A percentile compares a stretch with the other conserved stretches of the same genome.
These are phyloP conservation scores for Vidua macroura DNA, from an alignment of 2,113 vertebrate genomes.

Conservation along the genomic window DNA sequence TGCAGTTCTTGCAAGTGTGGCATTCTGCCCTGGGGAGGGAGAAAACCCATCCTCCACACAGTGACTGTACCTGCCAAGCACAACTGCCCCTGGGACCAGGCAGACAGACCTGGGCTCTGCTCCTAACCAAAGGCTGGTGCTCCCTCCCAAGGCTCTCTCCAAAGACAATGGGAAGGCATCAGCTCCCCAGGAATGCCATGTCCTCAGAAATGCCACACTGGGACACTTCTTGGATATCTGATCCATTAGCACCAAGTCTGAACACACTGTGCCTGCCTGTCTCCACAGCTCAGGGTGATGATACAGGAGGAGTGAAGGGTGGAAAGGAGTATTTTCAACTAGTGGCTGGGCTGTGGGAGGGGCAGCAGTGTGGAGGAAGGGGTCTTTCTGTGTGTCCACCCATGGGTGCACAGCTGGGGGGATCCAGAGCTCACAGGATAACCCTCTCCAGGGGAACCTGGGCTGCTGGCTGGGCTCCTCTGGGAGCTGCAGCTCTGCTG, in stretches of 20 bases:
- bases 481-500: background rate
- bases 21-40: background rate
- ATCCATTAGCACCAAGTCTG: background rate
- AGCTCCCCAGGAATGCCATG: background rate
- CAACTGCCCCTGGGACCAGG: background rate
- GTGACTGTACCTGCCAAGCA: background rate
- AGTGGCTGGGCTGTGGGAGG: background rate
- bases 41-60: rapidly evolving
- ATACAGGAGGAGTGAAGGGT: rapidly evolving
- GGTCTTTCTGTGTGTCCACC: background rate
- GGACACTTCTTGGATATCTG: background rate
- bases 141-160: background rate
- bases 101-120: background rate
- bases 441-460: background rate
- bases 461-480: background rate
- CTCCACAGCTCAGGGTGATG: background rate
- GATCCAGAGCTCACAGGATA: background rate
- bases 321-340: rapidly evolving
- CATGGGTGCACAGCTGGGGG: rapidly evolving
- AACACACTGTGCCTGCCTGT: rapidly evolving
- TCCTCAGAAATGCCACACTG: background rate
- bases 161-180: background rate
- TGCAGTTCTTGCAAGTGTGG: background rate
- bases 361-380: background rate
- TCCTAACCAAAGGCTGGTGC: background rate